Base-by-base conservation (phyloP, 2,888 invertebrate species). In the Callosobruchus maculatus region DNA sequence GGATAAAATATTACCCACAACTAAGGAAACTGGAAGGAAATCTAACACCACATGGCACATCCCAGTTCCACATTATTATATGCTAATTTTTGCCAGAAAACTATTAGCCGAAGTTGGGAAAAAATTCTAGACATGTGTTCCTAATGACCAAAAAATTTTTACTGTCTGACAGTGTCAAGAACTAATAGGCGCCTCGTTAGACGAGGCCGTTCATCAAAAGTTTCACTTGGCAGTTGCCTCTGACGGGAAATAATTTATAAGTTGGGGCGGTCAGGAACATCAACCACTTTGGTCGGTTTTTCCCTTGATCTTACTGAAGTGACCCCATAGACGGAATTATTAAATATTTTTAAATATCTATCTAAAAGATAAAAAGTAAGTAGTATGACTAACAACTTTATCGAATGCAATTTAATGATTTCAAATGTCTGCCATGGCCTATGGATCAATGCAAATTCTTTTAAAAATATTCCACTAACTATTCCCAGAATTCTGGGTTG, bases 131-230 rank as follows among this genome's bases (percentile, higher is more conserved):
- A 73, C 79, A 79, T 73, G 76, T 79, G 79, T 77, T 77, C 74
- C 75, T 79, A 79, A 79, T 78, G 77, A 74, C 74, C 78, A 77
- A 76, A 75, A 79, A 79, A 78, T 76, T 75, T 79, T 74, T 75
- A 49, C 49, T 49, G 49, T 49, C 49, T 5, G 13, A 13, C 49
- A 49, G 49, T 49, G 49, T 49, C 49, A 49, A 49, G 49, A 49
- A 49, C 13, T 49, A 49, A 49, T 49, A 49, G 49, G 49, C 49
- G 49, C 13, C 49, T 49, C 13, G 49, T 49, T 49, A 49, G 49
- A 7, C 18, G 49, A 13, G 13, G 13, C 49, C 49, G 49, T 49
- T 49, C 13, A 49, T 49, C 49, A 49, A 13, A 7, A 49, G 49
- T 49, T 7, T 18, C 49, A 49, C 49, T 13, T 7, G 49, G 30